These are phyloP conservation scores for Nyctalus aviator DNA, from an alignment of 2,797 vertebrate genomes.

Conservation along the genomic window DNA sequence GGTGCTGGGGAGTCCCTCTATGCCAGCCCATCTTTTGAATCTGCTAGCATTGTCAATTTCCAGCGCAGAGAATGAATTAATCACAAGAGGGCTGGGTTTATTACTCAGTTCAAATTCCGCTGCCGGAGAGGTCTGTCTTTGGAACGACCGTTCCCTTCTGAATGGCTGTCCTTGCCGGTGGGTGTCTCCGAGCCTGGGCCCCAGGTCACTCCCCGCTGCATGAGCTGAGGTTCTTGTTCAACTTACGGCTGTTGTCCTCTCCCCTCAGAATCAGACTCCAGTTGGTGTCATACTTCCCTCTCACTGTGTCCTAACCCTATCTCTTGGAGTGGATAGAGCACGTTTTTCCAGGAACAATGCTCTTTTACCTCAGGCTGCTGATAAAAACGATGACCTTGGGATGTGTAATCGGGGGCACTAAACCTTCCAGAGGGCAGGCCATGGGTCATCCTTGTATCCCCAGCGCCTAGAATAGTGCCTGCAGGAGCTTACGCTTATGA, in stretches of 20 bases:
- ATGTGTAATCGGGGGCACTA: neutral
- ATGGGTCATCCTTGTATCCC: neutral
- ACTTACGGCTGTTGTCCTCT: neutral
- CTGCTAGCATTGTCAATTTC: slow-evolving; percentile 41
- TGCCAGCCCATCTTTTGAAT: slow-evolving; percentile 3
- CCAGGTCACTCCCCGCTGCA: neutral
- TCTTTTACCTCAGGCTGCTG: neutral
- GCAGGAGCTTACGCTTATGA: neutral
- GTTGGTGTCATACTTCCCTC: neutral
- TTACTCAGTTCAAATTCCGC: neutral
- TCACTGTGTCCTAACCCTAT: neutral
- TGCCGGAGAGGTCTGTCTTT: neutral
- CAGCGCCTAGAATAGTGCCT: neutral
- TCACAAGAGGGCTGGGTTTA: neutral
- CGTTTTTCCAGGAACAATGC: slow-evolving; percentile 23
- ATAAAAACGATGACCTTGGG: neutral
- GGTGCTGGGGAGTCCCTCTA: neutral
- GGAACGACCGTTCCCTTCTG: neutral
- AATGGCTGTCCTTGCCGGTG: neutral
- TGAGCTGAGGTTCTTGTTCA: slow-evolving; percentile 3
- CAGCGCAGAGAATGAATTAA: neutral
- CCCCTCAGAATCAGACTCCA: neutral
- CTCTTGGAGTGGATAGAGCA: neutral
- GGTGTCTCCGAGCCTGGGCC: neutral
- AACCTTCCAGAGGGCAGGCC: neutral